Evolutionary conservation across 2,888 invertebrate species (phyloP).

Genomic region (Cerastis rubricosa): DNA sequence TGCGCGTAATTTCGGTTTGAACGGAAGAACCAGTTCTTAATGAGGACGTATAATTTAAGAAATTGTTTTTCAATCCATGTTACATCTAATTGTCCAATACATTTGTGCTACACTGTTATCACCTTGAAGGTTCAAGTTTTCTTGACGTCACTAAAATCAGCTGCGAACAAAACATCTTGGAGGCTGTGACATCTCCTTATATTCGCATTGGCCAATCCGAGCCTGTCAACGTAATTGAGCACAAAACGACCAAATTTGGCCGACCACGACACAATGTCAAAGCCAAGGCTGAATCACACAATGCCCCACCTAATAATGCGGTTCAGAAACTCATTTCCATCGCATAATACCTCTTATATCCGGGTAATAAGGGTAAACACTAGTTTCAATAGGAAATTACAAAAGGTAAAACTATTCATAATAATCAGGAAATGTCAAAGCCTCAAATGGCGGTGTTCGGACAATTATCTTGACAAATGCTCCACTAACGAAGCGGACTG

Average conservation of each 20-base stretch:
- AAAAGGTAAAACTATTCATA: conserved; percentile 71
- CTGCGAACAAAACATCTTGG: conserved; percentile 42
- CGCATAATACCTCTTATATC: conserved; percentile 59
- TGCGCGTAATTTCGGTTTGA: conserved; percentile 23
- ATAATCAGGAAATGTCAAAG: conserved; percentile 83
- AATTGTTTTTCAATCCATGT: conserved; percentile 27
- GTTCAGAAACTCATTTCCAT: conserved; percentile 55
- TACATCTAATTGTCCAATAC: conserved; percentile 31
- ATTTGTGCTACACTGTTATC: conserved; percentile 38
- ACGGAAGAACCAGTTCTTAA: conserved; percentile 33
- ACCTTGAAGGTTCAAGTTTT: conserved; percentile 47
- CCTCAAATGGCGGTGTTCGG: conserved; percentile 80
- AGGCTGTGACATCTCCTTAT: conserved; percentile 34
- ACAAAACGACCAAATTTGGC: conserved; percentile 77
- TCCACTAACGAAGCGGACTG: conserved; percentile 83
- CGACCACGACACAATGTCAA: conserved; percentile 80
- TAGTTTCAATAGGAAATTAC: conserved; percentile 51
- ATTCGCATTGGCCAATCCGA: conserved; percentile 46
- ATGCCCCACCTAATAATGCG: conserved; percentile 55
- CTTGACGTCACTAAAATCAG: conserved; percentile 31
- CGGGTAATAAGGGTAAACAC: conserved; percentile 54
- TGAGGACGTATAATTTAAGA: conserved; percentile 34
- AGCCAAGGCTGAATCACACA: conserved; percentile 78
- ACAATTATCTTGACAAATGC: conserved; percentile 89
- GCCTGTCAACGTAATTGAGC: conserved; percentile 65